Percentiles rank a stretch among this genome's conserved stretches.
These are phyloP conservation scores for Tragelaphus strepsiceros DNA, from an alignment of 2,113 vertebrate species.

Conservation along the genomic window DNA sequence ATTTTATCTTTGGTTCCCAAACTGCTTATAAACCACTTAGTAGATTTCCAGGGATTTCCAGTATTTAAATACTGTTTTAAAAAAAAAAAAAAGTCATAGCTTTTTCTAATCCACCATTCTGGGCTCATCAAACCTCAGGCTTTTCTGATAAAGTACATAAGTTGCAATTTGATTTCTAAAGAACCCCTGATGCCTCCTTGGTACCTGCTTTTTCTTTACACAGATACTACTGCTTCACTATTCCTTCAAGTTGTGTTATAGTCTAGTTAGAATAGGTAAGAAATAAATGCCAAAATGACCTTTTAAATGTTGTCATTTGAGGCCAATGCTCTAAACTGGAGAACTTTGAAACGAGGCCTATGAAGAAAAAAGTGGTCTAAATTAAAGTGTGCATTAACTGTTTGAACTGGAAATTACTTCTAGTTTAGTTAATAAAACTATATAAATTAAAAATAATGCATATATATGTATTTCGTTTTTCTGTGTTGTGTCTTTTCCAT, in stretches of 20 bases:
- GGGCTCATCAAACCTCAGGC: neutral
- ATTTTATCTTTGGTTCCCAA: neutral
- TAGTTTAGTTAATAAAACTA: neutral
- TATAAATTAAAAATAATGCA: neutral
- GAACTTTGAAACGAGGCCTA: neutral
- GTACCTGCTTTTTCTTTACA: neutral
- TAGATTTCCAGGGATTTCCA: neutral
- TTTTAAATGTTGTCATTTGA: neutral
- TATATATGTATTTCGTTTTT: neutral
- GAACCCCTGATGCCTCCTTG: neutral
- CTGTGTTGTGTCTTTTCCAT: neutral
- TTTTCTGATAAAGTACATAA: neutral
- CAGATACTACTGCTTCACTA: neutral
- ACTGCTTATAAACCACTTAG: neutral
- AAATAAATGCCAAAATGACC: neutral
- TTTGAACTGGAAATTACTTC: neutral
- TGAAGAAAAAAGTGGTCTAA: neutral
- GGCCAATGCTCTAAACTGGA: neutral
- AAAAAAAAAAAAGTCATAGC: neutral
- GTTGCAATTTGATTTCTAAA: neutral
- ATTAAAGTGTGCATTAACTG: neutral
- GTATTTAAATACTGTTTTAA: neutral
- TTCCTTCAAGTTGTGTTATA: neutral
- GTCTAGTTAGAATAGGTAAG: neutral
- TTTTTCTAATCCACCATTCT: neutral